phyloP scores from a whole-genome alignment of 2,113 vertebrate species.

The Gopherus evgoodei region DNA sequence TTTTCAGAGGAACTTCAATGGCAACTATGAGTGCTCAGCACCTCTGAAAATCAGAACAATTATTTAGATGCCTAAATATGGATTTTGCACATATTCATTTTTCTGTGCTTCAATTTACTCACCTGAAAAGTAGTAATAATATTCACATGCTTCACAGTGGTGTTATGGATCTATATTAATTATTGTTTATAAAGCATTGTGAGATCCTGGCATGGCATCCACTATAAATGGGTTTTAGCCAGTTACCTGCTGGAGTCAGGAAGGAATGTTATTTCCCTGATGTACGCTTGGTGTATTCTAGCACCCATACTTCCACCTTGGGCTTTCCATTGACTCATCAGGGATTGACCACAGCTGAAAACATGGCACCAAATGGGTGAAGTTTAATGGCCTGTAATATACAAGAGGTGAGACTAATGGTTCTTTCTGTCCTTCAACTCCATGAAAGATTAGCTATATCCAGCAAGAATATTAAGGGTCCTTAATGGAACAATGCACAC shows the following conservation, averaged over 20 bases:
- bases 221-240: too few relatives aligned
- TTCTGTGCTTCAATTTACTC: too few relatives aligned
- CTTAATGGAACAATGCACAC: neutral
- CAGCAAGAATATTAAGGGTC: neutral
- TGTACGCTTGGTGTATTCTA: too few relatives aligned
- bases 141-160: neutral
- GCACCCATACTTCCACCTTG: too few relatives aligned
- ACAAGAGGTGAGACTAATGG: too few relatives aligned
- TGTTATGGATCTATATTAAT: neutral
- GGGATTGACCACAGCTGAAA: too few relatives aligned
- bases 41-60: neutral
- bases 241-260: too few relatives aligned
- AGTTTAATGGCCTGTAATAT: too few relatives aligned
- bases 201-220: neutral
- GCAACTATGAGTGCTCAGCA: neutral
- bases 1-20: neutral
- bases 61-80: too few relatives aligned
- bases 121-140: neutral
- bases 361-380: too few relatives aligned
- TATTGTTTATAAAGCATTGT: neutral
- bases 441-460: neutral
- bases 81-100: neutral
- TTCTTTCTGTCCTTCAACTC: neutral
- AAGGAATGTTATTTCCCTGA: too few relatives aligned
- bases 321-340: too few relatives aligned